Conservation (phyloP, 2,888 invertebrate genomes). For the Drosophila quinaria region DNA sequence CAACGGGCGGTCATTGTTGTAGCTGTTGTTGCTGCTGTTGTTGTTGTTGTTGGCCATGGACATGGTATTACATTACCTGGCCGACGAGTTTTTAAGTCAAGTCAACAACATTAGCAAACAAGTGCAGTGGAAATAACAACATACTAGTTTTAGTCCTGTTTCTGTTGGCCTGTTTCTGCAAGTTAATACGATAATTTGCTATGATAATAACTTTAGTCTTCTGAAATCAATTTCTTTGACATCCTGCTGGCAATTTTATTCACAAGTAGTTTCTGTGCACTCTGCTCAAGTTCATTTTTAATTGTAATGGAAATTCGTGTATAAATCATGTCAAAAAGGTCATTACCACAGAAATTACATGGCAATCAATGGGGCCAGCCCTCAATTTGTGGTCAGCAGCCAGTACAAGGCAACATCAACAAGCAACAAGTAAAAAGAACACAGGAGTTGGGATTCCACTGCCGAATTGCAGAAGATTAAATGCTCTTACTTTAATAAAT, state of each 20-base stretch:
- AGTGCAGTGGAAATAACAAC: conserved; percentile 43
- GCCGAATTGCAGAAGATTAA: conserved; percentile 2
- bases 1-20: conserved; percentile 56
- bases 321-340: conserved; percentile 42
- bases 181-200: conserved; percentile 21
- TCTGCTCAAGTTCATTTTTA: conserved; percentile 23
- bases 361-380: conserved; percentile 38
- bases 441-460: conserved; percentile 9
- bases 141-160: conserved; percentile 22
- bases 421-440: conserved; percentile 52
- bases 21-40: conserved; percentile 31
- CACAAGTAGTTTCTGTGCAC: conserved; percentile 1
- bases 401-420: conserved; percentile 14
- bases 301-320: conserved; percentile 28
- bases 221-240: neutral
- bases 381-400: conserved; percentile 49
- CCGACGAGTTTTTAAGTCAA: conserved; percentile 16
- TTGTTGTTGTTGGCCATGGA: conserved; percentile 31
- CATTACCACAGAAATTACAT: conserved; percentile 47
- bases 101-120: conserved; percentile 26
- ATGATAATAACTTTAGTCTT: neutral
- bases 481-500: conserved; percentile 22
- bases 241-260: neutral
- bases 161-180: conserved; percentile 19
- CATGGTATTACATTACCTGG: conserved; percentile 41